Evolutionary conservation across 2,113 vertebrate genomes (phyloP), one percentile per base, ranked within the genome.

Genomic region (Lepidiolamprologus cunningtoni): DNA sequence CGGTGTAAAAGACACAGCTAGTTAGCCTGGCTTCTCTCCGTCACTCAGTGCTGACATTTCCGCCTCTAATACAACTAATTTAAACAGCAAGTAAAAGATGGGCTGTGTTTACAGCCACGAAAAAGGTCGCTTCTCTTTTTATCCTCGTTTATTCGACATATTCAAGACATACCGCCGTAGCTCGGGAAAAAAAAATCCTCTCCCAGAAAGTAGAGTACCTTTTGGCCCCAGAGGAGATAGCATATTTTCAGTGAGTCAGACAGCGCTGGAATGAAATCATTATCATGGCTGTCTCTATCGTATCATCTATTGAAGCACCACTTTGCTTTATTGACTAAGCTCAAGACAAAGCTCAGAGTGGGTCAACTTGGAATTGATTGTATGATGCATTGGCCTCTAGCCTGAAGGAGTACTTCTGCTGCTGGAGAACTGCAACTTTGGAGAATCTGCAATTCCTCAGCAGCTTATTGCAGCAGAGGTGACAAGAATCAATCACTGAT

Each of bases 281-380:
- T 88, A 93, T 89, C 79, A 45, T 76, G 54, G 81, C 85, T 90
- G 88, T 92, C 91, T 90, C 90, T 79, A 92, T 94, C 84, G 80
- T 91, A 92, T 94, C 94, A 87, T 89, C 87, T 86, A 84, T 35
- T 81, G 84, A 92, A 93, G 90, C 86, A 92, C 92, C 87, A 92
- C 93, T 95, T 94, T 89, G 84, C 87, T 92, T 92, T 95, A 95
- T 95, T 93, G 94, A 95, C 94, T 89, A 79, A 61, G 81, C 33
- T 87, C 63, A 82, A 94, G 92, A 95, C 91, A 92, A 94, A 95
- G 89, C 88, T 91, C 86, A 81, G 89, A 93, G 86, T 57, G 89
- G 92, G 91, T 92, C 93, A 92, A 89, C 92, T 83, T 54, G 81
- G 86, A 89, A 95, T 94, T 94, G 93, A 95, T 94, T 93, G 91